Base-by-base conservation (phyloP, 2,888 invertebrate genomes). In the Chesias legatella region DNA sequence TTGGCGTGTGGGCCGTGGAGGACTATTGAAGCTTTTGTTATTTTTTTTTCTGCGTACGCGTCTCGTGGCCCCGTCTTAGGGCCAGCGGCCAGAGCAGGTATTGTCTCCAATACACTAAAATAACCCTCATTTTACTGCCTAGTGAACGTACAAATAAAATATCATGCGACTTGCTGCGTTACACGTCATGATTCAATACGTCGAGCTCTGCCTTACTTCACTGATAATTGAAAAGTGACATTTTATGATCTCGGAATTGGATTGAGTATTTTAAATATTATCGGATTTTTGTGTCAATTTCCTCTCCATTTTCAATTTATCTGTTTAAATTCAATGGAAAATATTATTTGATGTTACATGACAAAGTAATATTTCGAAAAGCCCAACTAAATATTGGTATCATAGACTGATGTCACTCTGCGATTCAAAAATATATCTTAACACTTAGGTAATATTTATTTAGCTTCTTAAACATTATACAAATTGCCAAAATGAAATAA, bases 1-100 rank as follows among this genome's bases (percentile, higher is more conserved):
- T 63, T 74, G 79, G 83, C 81, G 84, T 83, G 84, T 85, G 86
- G 86, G 84, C 80, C 63, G 85, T 72, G 61, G 77, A 81, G 81
- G 74, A 81, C 84, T 79, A 82, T 84, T 76, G 74, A 79, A 59
- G 59, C 61, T 73, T 71, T 73, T 70, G 61, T 76, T n/a, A n/a
- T n/a, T n/a, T 17, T 82, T 83, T 80, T 82, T 79, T 69, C 60
- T 66, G 63, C 69, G 69, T 74, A 67, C 67, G 67, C 67, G 60
- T 60, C 50, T 64, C 63, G 60, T 60, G 59, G 60, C 57, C 49
- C 37, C 54, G 54, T 52, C 55, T 41, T 25, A 39, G 51, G 39
- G 30, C 48, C 43, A 43, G 49, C 37, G 43, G 41, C 38, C 46
- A 48, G 52, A 34, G 42, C 52, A 43, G 48, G 67, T 67, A 74